Evolutionary conservation across 2,888 invertebrate genomes (phyloP), one percentile per base, ranked within the genome.

Genomic region (Apeira syringaria): DNA sequence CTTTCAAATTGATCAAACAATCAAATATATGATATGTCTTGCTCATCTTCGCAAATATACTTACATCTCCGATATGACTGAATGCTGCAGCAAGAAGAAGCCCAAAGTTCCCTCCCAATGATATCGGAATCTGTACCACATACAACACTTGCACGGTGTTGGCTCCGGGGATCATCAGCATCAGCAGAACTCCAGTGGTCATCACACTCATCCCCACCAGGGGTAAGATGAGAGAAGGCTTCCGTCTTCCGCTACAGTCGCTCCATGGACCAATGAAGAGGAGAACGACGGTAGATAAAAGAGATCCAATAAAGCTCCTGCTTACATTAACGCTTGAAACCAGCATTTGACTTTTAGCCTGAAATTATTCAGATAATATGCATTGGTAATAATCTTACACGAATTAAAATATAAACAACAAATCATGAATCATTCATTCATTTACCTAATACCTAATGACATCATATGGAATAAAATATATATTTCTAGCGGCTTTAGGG

Each of bases 11-110:
- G n/a, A n/a, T n/a, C n/a, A n/a, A n/a, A n/a, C n/a, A n/a, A n/a
- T n/a, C n/a, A n/a, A n/a, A n/a, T n/a, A n/a, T n/a, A n/a, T n/a
- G n/a, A n/a, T n/a, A n/a, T n/a, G n/a, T n/a, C n/a, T n/a, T n/a
- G n/a, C n/a, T n/a, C n/a, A n/a, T n/a, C n/a, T n/a, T n/a, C n/a
- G n/a, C n/a, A n/a, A n/a, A n/a, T n/a, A 9, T 9, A 85, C 95
- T 94, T 52, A 95, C 93, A 68, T 96, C 95, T 9, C 94, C 94
- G 36, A 96, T 92, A 70, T 96, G 94, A 71, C 94, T 94, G 81
- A 96, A 94, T 29, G 94, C 92, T 0, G 94, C 94, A 82, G 95
- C 94, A 48, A 94, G 91, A 80, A 94, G 91, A 32, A 94, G 90
- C 59, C 94, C 94, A 34, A 94, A 92, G 31, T 94, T 91, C 0